A percentile compares a stretch with the other conserved stretches of the same genome.
Evolutionary conservation across 1,140 invertebrate species (phyloP).

Genomic region (Halesus radiatus): DNA sequence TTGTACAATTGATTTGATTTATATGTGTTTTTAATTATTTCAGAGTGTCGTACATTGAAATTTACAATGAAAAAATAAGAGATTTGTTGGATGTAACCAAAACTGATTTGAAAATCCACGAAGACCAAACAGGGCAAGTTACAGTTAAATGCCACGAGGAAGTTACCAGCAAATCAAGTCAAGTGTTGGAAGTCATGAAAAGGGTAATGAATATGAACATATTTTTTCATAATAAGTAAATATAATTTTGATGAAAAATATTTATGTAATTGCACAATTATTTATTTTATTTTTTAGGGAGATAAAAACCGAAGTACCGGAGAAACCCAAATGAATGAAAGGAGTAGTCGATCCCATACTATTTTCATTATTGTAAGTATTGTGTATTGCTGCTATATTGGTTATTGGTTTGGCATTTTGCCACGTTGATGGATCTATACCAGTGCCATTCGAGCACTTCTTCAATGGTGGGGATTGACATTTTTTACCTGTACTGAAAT

Average conservation of each 20-base stretch:
- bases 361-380: conserved; percentile 77
- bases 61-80: conserved; percentile 85
- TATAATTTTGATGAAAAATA: too few relatives aligned
- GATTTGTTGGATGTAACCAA: conserved; percentile 77
- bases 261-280: not conserved
- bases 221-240: too few relatives aligned
- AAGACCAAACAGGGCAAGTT: conserved; percentile 63
- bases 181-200: conserved; percentile 75
- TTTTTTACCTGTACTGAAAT: too few relatives aligned
- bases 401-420: too few relatives aligned
- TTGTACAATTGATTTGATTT: too few relatives aligned
- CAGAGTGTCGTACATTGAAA: conserved; percentile 85
- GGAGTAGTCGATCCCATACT: conserved; percentile 83
- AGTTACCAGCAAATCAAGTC: conserved; percentile 72
- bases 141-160: conserved; percentile 75
- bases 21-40: conserved; percentile 47
- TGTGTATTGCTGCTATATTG: not conserved
- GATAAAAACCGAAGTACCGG: conserved; percentile 79
- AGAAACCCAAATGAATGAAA: conserved; percentile 85
- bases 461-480: too few relatives aligned
- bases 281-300: conserved; percentile 66
- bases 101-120: conserved; percentile 76
- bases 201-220: conserved; percentile 59
- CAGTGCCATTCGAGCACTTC: too few relatives aligned
- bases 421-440: too few relatives aligned